phyloP scores from a whole-genome alignment of 1,140 invertebrate genomes.

The Ips nitidus region DNA sequence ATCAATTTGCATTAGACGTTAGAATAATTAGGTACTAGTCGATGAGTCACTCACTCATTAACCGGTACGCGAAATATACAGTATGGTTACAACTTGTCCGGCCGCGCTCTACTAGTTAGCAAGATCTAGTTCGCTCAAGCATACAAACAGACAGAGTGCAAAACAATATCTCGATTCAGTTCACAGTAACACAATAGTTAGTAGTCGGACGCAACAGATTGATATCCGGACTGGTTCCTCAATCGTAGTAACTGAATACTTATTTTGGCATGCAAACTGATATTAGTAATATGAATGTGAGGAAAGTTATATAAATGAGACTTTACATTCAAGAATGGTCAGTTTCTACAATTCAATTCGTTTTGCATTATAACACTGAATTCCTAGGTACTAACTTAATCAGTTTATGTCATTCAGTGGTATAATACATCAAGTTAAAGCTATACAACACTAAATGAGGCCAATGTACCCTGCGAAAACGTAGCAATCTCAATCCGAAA shows the following conservation, averaged over 20 bases:
- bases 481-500: conserved; percentile 25
- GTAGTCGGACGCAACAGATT: conserved; percentile 10
- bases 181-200: conserved; percentile 9
- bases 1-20: too few relatives aligned
- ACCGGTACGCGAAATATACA: too few relatives aligned
- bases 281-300: not conserved
- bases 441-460: conserved; percentile 24
- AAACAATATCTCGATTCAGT: conserved; percentile 13
- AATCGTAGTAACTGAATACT: conserved; percentile 2
- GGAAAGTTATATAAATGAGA: not conserved
- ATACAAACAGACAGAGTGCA: conserved; percentile 17
- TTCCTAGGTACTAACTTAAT: too few relatives aligned
- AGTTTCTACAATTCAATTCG: not conserved
- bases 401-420: too few relatives aligned
- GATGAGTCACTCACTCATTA: too few relatives aligned
- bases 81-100: not conserved
- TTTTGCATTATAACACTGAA: too few relatives aligned
- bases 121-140: conserved; percentile 21
- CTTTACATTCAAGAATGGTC: not conserved
- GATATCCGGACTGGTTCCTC: not conserved
- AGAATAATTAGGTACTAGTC: too few relatives aligned
- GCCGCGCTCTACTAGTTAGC: conserved; percentile 21
- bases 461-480: conserved; percentile 31
- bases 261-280: not conserved
- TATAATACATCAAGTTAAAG: not conserved